Conservation (phyloP, 35 echinoderm and acorn worm genomes). For the Nesometra sesokonis region DNA sequence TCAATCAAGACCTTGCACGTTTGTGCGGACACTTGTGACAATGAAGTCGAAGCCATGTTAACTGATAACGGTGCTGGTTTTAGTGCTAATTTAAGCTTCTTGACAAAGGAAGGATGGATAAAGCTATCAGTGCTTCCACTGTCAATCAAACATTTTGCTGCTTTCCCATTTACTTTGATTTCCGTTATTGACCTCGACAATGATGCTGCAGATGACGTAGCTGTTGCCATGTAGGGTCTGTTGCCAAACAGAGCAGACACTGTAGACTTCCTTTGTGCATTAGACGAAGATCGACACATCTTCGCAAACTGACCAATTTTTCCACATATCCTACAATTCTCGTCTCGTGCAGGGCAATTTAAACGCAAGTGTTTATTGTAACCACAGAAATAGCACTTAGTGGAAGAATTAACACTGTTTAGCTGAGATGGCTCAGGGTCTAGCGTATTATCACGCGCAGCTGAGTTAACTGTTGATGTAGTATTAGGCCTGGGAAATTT, state of each 20-base stretch:
- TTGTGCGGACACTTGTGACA: slow-evolving; percentile 7
- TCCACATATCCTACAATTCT: slow-evolving; percentile 11
- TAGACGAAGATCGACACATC: slow-evolving; percentile 12
- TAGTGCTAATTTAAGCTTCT: slow-evolving; percentile 11
- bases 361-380: slow-evolving; percentile 10
- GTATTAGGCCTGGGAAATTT: not conserved
- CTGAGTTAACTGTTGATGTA: slow-evolving; percentile 1
- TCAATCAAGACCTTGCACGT: slow-evolving; percentile 20
- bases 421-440: not conserved
- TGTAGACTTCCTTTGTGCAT: slow-evolving; percentile 4
- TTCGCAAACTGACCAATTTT: slow-evolving; percentile 9
- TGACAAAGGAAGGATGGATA: slow-evolving; percentile 11
- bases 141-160: slow-evolving; percentile 22
- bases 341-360: slow-evolving; percentile 12
- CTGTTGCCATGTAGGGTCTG: not conserved
- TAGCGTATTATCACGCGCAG: not conserved
- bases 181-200: slow-evolving; percentile 17
- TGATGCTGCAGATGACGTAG: slow-evolving; percentile 3
- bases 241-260: slow-evolving; percentile 23
- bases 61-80: slow-evolving; percentile 9
- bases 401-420: not conserved
- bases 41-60: slow-evolving; percentile 18
- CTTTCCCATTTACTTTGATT: slow-evolving; percentile 22
- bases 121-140: slow-evolving; percentile 24
- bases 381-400: slow-evolving; percentile 7